Percentiles rank a stretch among this genome's conserved stretches.
Evolutionary conservation across 2,888 invertebrate genomes (phyloP).

Genomic region (Trissoscelio sp.): DNA sequence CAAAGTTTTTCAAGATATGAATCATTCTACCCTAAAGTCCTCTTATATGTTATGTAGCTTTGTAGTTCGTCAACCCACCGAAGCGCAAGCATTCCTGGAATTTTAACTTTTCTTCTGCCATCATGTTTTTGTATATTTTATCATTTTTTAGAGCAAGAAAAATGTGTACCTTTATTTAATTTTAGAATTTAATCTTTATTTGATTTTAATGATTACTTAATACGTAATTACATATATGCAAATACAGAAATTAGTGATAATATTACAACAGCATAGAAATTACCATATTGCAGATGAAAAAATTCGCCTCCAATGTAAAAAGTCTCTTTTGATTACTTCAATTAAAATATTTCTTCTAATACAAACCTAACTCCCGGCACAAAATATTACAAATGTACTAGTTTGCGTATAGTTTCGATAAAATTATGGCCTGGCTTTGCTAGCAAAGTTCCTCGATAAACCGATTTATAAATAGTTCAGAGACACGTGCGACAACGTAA

Average conservation of each 20-base stretch:
- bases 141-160: background rate
- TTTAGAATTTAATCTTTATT: background rate
- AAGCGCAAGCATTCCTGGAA: constrained; percentile 33
- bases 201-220: background rate
- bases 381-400: background rate
- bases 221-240: no score
- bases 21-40: constrained; percentile 26
- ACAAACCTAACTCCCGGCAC: no score
- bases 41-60: constrained; percentile 20
- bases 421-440: constrained; percentile 2
- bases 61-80: constrained; percentile 17
- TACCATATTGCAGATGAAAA: no score
- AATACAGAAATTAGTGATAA: no score
- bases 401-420: constrained; percentile 12
- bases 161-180: background rate
- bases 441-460: constrained; percentile 26
- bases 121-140: background rate
- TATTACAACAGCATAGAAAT: no score
- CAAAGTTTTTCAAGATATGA: constrained; percentile 15
- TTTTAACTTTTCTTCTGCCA: constrained; percentile 28
- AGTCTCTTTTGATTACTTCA: no score
- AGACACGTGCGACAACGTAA: constrained; percentile 12
- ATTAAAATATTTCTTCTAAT: no score
- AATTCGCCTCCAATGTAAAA: no score
- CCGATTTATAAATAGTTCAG: constrained; percentile 23